A percentile compares a stretch with the other conserved stretches of the same genome.
phyloP scores from a whole-genome alignment of 2,888 invertebrate genomes.

The Phaedon cochleariae region DNA sequence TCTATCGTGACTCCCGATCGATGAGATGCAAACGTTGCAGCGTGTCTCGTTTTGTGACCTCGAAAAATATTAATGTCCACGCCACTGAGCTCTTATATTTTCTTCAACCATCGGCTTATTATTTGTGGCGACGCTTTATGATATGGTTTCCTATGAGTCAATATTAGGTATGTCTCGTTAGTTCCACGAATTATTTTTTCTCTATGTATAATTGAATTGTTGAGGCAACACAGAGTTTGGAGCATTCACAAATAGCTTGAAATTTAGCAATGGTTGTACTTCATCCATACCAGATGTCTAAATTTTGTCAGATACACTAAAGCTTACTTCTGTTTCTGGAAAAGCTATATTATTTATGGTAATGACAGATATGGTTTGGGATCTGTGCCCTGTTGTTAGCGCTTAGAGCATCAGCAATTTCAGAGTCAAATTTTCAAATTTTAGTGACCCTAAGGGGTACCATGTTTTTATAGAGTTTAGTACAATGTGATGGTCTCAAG shows the following conservation, averaged over 20 bases:
- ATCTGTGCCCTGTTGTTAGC: conserved; percentile 16
- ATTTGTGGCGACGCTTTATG: conserved; percentile 30
- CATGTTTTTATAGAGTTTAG: conserved; percentile 2
- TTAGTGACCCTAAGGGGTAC: too few species aligned
- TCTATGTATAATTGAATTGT: conserved; percentile 11
- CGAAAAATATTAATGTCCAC: conserved; percentile 24
- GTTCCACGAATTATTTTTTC: background rate
- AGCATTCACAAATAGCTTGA: conserved; percentile 18
- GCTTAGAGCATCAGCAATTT: conserved; percentile 18
- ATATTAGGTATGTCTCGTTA: conserved; percentile 2
- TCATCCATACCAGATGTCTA: conserved; percentile 23
- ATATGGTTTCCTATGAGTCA: conserved; percentile 31
- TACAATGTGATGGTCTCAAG: conserved; percentile 11
- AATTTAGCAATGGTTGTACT: conserved; percentile 13
- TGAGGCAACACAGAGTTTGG: conserved; percentile 25
- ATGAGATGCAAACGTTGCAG: conserved; percentile 28
- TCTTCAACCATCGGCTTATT: conserved; percentile 31
- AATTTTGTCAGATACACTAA: conserved; percentile 22
- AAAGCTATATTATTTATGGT: background rate
- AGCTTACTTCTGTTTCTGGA: conserved; percentile 8
- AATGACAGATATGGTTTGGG: conserved; percentile 8
- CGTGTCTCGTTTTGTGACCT: conserved; percentile 28
- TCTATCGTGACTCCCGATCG: conserved; percentile 30
- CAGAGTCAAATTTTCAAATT: conserved; percentile 15
- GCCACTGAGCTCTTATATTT: conserved; percentile 26